phyloP scores from a whole-genome alignment of 2,888 invertebrate species.

The Lasioglossum marginatum region DNA sequence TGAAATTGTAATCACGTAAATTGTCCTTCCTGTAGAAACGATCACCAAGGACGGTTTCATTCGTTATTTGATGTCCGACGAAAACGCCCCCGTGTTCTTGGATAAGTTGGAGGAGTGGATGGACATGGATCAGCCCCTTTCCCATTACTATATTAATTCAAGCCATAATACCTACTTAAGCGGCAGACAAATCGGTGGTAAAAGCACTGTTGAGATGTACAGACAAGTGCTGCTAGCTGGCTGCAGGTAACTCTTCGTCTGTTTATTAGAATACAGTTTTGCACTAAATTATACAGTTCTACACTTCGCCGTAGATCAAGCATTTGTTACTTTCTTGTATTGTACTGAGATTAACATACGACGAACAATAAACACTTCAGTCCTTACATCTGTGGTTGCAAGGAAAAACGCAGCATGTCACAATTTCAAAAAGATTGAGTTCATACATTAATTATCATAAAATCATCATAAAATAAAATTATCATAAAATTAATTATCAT shows the following conservation, averaged over 20 bases:
- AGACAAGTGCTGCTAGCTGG: slow-evolving; percentile 82
- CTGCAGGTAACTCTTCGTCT: slow-evolving; percentile 77
- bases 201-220: slow-evolving; percentile 90
- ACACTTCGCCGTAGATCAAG: too few species aligned
- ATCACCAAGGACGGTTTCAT: slow-evolving; percentile 88
- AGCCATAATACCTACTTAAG: slow-evolving; percentile 88
- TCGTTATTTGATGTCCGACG: slow-evolving; percentile 90
- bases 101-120: slow-evolving; percentile 88
- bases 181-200: slow-evolving; percentile 89
- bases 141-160: slow-evolving; percentile 90
- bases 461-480: too few species aligned
- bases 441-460: too few species aligned
- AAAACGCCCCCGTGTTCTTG: slow-evolving; percentile 90
- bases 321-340: too few species aligned
- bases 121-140: slow-evolving; percentile 90
- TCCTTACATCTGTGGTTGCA: too few species aligned
- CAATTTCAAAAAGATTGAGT: too few species aligned
- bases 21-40: slow-evolving; percentile 76
- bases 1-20: neutral
- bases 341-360: too few species aligned
- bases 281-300: neutral
- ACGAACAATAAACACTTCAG: too few species aligned
- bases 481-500: too few species aligned
- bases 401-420: too few species aligned
- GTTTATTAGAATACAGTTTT: neutral